These are phyloP conservation scores for Lasioglossum morio DNA, from an alignment of 2,888 invertebrate genomes.

Conservation along the genomic window DNA sequence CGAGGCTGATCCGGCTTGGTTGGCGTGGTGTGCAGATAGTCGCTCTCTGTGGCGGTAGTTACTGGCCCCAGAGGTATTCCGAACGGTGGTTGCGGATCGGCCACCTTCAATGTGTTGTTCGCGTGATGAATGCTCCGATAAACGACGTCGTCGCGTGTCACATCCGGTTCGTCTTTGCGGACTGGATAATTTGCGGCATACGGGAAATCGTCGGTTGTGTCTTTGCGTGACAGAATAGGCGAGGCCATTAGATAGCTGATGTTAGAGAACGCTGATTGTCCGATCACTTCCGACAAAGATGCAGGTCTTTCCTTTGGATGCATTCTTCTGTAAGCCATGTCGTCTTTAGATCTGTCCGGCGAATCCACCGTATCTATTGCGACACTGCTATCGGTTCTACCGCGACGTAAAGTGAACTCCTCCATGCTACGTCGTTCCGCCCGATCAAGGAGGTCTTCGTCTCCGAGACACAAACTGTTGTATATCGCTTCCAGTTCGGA, in stretches of 20 bases:
- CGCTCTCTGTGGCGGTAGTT: constrained; percentile 91
- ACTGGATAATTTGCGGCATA: constrained; percentile 66
- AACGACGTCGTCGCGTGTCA: constrained; percentile 93
- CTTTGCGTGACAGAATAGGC: constrained; percentile 86
- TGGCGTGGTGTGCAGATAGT: constrained; percentile 89
- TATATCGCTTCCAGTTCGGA: constrained; percentile 96
- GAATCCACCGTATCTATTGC: constrained; percentile 82
- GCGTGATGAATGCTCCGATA: constrained; percentile 92
- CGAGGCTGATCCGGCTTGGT: constrained; percentile 84
- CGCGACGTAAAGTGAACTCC: constrained; percentile 81
- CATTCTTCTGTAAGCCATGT: constrained; percentile 92
- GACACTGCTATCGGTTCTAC: constrained; percentile 65
- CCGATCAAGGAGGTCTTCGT: constrained; percentile 92
- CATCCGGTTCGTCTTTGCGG: constrained; percentile 89
- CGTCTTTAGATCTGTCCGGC: constrained; percentile 90
- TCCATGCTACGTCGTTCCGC: constrained; percentile 90
- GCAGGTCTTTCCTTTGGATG: constrained; percentile 86
- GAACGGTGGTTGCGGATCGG: constrained; percentile 95
- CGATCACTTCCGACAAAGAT: constrained; percentile 78
- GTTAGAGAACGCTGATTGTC: constrained; percentile 85
- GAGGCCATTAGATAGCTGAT: constrained; percentile 90
- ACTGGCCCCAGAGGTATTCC: constrained; percentile 95
- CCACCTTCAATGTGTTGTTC: constrained; percentile 88
- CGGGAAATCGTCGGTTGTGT: constrained; percentile 44
- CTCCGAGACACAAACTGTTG: constrained; percentile 93